These are phyloP conservation scores for Phaedon cochleariae DNA, from an alignment of 2,888 invertebrate species.

Conservation along the genomic window DNA sequence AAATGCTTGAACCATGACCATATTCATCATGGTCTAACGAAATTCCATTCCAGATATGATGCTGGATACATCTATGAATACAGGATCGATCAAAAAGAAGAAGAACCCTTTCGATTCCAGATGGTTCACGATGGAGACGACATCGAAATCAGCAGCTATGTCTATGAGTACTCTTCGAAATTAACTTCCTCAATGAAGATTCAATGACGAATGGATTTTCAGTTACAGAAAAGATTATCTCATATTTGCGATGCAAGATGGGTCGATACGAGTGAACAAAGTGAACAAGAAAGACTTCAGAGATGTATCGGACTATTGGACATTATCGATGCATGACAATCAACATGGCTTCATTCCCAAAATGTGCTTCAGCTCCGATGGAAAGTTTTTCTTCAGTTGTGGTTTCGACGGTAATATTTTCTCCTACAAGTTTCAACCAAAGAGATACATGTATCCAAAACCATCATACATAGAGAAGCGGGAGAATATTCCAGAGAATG, in stretches of 20 bases:
- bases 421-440: conserved; percentile 69
- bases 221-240: conserved; percentile 65
- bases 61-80: conserved; percentile 75
- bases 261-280: conserved; percentile 68
- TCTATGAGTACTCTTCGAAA: conserved; percentile 62
- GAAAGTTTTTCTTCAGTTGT: conserved; percentile 66
- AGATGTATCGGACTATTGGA: conserved; percentile 72
- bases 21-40: no score
- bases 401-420: conserved; percentile 74
- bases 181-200: not conserved
- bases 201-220: conserved; percentile 29
- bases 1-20: no score
- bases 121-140: conserved; percentile 66
- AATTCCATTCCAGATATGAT: conserved; percentile 63
- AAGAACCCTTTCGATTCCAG: conserved; percentile 60
- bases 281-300: conserved; percentile 63
- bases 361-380: conserved; percentile 71
- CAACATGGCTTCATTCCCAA: conserved; percentile 73
- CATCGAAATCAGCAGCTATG: conserved; percentile 66
- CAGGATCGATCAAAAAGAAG: conserved; percentile 60
- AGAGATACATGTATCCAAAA: conserved; percentile 49
- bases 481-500: conserved; percentile 21
- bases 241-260: conserved; percentile 70
- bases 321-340: conserved; percentile 78
- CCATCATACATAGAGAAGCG: conserved; percentile 7